Conservation (phyloP, 1,140 invertebrate species). For the Diplogasteroides magnus region DNA sequence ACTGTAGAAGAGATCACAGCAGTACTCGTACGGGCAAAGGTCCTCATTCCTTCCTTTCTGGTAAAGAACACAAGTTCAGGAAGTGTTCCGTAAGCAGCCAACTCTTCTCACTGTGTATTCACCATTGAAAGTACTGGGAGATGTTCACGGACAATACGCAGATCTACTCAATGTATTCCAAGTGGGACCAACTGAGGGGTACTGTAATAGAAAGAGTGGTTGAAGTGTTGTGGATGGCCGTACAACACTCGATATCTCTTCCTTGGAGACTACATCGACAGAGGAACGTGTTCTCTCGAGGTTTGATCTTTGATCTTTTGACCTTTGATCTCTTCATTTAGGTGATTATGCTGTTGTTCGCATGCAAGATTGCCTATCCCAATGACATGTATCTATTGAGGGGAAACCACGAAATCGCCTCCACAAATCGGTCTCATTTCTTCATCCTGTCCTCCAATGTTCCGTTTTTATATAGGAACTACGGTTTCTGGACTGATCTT, state of each 20-base stretch:
- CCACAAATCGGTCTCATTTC: constrained; percentile 58
- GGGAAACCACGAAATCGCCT: constrained; percentile 66
- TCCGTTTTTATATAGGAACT: too few species aligned
- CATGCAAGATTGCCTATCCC: constrained; percentile 59
- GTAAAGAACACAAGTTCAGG: neutral
- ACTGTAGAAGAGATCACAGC: neutral
- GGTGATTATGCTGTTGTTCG: too few species aligned
- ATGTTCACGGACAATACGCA: neutral
- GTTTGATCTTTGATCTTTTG: constrained; percentile 20
- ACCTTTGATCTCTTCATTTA: too few species aligned
- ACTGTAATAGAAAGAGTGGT: neutral
- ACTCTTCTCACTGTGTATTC: neutral
- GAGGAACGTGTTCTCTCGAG: constrained; percentile 72
- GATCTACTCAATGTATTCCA: neutral
- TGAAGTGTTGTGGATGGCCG: constrained; percentile 70
- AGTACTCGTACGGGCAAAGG: neutral
- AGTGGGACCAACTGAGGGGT: neutral
- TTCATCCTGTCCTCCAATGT: neutral
- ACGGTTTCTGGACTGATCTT: neutral
- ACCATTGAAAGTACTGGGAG: neutral
- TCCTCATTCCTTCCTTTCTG: neutral
- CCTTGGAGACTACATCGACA: constrained; percentile 82
- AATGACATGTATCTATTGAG: constrained; percentile 66
- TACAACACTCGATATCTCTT: constrained; percentile 98
- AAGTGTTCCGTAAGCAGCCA: neutral